These are phyloP conservation scores for Coilia nasus DNA, from an alignment of 2,797 vertebrate species.

Conservation along the genomic window DNA sequence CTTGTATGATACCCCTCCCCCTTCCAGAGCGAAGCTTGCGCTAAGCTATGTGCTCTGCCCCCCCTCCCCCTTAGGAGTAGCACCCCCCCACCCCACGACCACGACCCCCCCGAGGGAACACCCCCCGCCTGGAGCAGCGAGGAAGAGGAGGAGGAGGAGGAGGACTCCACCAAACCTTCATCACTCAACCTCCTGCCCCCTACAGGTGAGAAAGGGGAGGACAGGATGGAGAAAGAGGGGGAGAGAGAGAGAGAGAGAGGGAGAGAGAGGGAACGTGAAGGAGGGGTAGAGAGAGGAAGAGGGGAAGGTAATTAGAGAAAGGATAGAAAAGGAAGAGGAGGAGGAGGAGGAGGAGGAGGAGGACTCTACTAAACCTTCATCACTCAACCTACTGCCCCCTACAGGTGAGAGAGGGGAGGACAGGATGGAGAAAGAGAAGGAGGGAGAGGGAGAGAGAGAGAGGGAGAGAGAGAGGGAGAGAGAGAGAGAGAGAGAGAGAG, in stretches of 20 bases:
- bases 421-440: neutral
- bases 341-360: no score
- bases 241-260: no score
- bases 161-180: slow-evolving; percentile 52
- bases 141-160: slow-evolving; percentile 75
- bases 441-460: no score
- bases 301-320: no score
- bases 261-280: no score
- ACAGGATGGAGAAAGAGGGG: no score
- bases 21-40: slow-evolving; percentile 66
- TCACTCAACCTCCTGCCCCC: slow-evolving; percentile 51
- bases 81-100: slow-evolving; percentile 36
- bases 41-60: slow-evolving; percentile 69
- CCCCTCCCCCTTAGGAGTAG: slow-evolving; percentile 71
- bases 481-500: no score
- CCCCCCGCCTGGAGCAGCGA: slow-evolving; percentile 77
- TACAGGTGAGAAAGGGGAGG: no score
- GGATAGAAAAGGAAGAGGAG: no score
- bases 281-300: no score
- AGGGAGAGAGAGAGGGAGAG: no score
- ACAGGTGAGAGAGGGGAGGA: slow-evolving; percentile 64
- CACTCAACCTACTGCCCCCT: slow-evolving; percentile 52
- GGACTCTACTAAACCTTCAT: no score
- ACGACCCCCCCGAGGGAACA: slow-evolving; percentile 27
- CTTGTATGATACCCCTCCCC: slow-evolving; percentile 72